Evolutionary conservation across 2,888 invertebrate genomes (phyloP), one percentile per base, ranked within the genome.

Genomic region (Pandemis heparana): DNA sequence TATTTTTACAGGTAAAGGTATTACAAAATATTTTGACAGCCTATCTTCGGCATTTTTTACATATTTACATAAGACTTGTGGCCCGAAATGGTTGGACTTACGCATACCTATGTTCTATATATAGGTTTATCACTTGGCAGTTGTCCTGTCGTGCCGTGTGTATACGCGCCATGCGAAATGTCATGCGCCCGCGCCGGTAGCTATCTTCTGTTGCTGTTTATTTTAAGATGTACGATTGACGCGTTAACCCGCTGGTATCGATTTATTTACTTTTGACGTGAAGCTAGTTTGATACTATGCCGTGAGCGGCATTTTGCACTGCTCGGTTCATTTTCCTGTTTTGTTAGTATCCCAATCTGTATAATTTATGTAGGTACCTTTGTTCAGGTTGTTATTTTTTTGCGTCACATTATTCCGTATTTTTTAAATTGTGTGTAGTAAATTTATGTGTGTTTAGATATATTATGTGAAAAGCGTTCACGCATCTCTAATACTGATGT

Each of bases 41-140:
- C 5, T 23, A 10, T 12, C 56, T 10, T 56, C 23, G 56, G 5
- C 48, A 82, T 87, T 85, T 85, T 89, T 87, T 88, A 86, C 77
- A 76, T 71, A 76, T 85, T 87, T 79, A 87, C 89, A 92, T 91
- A 90, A 92, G 86, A 81, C 71, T 75, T 77, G 83, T 85, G 82
- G 86, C 80, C 87, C 83, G 82, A 89, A 92, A 89, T 89, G 85
- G 85, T 83, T 77, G 89, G 90, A 91, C 92, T 93, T 92, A 92
- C 91, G 93, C 90, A 89, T 89, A 90, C 86, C 89, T 87, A 83
- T 80, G 82, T 61, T 81, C 80, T 91, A 92, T 87, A 88, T 87
- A 89, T 93, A 94, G 83, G 80, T 87, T 89, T 88, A 91, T 93
- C 89, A 88, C 87, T 93, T 94, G 94, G 93, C 94, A 93, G 87